Percentiles rank a stretch among this genome's conserved stretches.
Conservation (phyloP, 2,888 invertebrate genomes). For the Philhelius pedissequus region DNA sequence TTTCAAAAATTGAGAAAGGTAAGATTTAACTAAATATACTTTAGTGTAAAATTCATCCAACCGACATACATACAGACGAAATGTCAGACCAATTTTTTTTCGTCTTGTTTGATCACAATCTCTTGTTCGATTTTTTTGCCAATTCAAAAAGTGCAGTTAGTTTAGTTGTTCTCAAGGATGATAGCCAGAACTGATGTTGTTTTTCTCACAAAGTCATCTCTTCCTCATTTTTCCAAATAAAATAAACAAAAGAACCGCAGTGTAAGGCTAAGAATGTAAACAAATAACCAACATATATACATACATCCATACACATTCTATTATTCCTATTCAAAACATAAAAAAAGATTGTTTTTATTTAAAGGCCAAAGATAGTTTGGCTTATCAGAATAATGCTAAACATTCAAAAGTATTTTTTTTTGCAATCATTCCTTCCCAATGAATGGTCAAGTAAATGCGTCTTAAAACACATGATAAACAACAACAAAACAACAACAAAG, state of each 20-base stretch:
- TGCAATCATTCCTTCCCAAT: conserved; percentile 19
- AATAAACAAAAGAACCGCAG: not conserved
- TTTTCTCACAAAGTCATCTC: no score
- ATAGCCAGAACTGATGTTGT: no score
- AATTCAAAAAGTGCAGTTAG: no score
- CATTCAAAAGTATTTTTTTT: conserved; percentile 4
- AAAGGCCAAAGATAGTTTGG: not conserved
- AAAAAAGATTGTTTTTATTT: conserved; percentile 32
- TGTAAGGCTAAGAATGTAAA: not conserved
- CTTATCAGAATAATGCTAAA: conserved; percentile 59
- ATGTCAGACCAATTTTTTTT: no score
- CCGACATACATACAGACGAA: no score
- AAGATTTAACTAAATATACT: no score
- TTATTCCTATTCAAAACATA: not conserved
- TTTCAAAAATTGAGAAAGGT: no score
- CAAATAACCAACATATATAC: no score
- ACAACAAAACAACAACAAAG: conserved; percentile 33
- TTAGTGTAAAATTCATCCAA: no score
- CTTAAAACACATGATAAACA: conserved; percentile 4
- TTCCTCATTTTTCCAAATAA: not conserved
- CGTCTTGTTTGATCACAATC: no score
- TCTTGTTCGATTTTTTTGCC: no score
- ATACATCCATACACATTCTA: not conserved
- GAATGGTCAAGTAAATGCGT: conserved; percentile 42
- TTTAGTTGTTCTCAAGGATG: no score